Base-by-base conservation (phyloP, 92 coral and sea anemone genomes). In the Paramuricea clavata region DNA sequence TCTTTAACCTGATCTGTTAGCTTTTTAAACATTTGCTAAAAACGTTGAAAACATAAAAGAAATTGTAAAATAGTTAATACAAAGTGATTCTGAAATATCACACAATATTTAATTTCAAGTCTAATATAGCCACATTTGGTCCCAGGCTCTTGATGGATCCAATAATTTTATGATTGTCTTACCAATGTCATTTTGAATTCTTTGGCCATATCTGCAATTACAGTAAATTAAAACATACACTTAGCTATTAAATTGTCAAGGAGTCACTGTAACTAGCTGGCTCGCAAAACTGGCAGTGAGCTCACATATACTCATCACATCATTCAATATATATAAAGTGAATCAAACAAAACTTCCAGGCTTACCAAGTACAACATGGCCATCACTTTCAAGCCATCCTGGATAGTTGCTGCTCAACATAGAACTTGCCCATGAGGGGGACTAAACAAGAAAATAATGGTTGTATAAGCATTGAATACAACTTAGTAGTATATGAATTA, bases 1-100 rank as follows among this genome's bases (percentile, higher is more conserved):
- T 96, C 99, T 44, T 87, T 89, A n/a, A 96, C 98, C 93, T 96
- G 99, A 61, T 92, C 94, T 26, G 96, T 93, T 16, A 94, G 93
- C n/a, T 95, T 92, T 86, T 94, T 94, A 93, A 96, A 96, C 86
- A 96, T 86, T 91, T 96, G 95, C 99, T 96, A 50, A 27, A 10
- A 61, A 70, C 9, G 7, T 26, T 17, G 30, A 43, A 59, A 31
- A 12, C 23, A 36, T 73, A 19, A 47, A 26, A 19, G 41, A 28
- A 57, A 62, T 25, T 57, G 22, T 19, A 22, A 36, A 12, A 43
- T 69, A n/a, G n/a, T n/a, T n/a, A 26, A 28, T 54, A 60, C 12
- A 35, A 61, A 11, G 83, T 31, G 75, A 47, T 15, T 26, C 33
- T 31, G n/a, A 64, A 42, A 4, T 26, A 27, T 30, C 31, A 71